phyloP scores from a whole-genome alignment of 2,888 invertebrate genomes.

The Oscheius sp. region DNA sequence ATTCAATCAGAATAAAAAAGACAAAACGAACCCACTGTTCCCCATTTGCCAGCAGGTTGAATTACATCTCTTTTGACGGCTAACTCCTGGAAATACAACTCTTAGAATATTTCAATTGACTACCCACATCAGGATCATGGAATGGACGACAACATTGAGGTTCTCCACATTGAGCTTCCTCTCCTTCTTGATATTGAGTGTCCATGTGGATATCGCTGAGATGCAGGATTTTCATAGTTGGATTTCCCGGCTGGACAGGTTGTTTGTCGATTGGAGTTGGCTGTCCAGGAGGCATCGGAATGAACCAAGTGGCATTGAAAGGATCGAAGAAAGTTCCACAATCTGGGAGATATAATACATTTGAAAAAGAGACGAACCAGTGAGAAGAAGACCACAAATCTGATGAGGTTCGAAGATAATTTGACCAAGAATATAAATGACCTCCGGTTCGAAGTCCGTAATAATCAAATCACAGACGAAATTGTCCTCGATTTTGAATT shows the following conservation, averaged over 20 bases:
- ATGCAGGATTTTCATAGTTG: background rate
- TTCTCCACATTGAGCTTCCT: conserved; percentile 87
- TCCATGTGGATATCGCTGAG: conserved; percentile 38
- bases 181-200: conserved; percentile 44
- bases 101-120: background rate
- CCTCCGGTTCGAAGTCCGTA: conserved; percentile 57
- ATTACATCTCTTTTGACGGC: conserved; percentile 34
- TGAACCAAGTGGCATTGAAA: conserved; percentile 51
- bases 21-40: too few species aligned
- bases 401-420: conserved; percentile 56
- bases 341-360: conserved; percentile 30
- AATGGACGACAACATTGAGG: conserved; percentile 83
- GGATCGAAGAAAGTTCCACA: conserved; percentile 57
- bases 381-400: conserved; percentile 58
- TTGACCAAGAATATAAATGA: conserved; percentile 57
- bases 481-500: conserved; percentile 55
- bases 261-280: conserved; percentile 45
- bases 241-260: conserved; percentile 37
- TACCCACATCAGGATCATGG: conserved; percentile 31
- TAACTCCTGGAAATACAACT: conserved; percentile 31
- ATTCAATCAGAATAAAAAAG: too few species aligned
- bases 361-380: conserved; percentile 24
- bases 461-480: conserved; percentile 55
- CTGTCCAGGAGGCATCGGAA: conserved; percentile 55
- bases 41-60: conserved; percentile 54